Conservation (phyloP, 2,113 vertebrate species). For the Phaetusa simplex region DNA sequence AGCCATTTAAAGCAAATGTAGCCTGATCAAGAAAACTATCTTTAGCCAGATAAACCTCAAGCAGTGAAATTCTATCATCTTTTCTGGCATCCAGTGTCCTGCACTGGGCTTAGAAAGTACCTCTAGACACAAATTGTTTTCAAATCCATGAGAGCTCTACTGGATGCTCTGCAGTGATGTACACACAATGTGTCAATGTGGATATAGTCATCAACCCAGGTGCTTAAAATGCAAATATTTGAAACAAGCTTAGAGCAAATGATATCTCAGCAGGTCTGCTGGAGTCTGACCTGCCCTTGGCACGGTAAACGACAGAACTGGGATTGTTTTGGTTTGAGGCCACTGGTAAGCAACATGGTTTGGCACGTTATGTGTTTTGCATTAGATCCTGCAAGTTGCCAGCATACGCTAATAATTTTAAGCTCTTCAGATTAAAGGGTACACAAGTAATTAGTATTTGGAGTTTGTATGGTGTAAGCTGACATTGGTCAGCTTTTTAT, state of each 20-base stretch:
- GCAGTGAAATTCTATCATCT: neutral
- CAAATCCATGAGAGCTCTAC: fast-evolving
- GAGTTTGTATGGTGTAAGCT: neutral
- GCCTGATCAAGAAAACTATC: neutral
- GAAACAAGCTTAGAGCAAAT: neutral
- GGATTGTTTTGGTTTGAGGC: neutral
- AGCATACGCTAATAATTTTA: neutral
- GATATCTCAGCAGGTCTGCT: neutral
- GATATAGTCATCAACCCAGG: neutral
- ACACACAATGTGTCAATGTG: fast-evolving
- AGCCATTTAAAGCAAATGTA: neutral
- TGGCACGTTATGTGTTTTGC: neutral
- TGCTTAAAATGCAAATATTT: neutral
- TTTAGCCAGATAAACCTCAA: neutral
- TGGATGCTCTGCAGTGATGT: neutral
- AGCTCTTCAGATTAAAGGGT: neutral
- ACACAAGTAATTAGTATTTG: neutral
- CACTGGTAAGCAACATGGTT: neutral
- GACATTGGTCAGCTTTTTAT: neutral
- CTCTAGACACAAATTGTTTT: neutral
- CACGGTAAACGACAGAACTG: neutral
- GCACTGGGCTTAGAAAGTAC: neutral
- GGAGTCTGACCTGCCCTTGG: neutral
- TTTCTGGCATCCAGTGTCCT: neutral
- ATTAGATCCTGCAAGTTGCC: neutral